Evolutionary conservation across 2,888 invertebrate species (phyloP).

Genomic region (Parthenolecanium corni): DNA sequence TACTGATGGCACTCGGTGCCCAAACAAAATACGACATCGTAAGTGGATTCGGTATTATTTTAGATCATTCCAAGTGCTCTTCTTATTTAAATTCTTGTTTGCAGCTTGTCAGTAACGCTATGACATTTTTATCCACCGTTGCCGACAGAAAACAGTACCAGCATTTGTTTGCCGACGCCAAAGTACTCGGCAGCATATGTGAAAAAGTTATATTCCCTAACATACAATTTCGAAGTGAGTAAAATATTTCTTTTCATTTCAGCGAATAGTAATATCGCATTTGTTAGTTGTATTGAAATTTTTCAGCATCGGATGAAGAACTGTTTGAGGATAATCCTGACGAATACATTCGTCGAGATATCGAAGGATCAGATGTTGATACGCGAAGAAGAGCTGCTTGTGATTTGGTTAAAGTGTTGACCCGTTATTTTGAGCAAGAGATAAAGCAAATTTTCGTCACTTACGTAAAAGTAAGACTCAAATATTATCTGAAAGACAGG

Average conservation of each 20-base stretch:
- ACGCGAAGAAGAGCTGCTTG: constrained; percentile 92
- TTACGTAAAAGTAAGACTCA: constrained; percentile 61
- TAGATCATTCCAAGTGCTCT: background rate
- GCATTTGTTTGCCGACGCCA: constrained; percentile 75
- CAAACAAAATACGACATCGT: constrained; percentile 86
- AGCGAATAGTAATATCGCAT: constrained; percentile 4
- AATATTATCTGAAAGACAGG: background rate
- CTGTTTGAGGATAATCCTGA: constrained; percentile 96
- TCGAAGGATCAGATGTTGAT: constrained; percentile 96
- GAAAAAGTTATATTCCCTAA: constrained; percentile 98
- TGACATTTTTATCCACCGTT: constrained; percentile 88
- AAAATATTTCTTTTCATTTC: background rate
- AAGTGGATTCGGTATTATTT: constrained; percentile 35
- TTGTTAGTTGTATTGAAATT: constrained; percentile 16
- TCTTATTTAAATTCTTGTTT: constrained; percentile 34
- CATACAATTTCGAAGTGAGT: constrained; percentile 83
- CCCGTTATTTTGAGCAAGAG: constrained; percentile 72
- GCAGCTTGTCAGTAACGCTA: constrained; percentile 87
- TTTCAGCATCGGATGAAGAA: constrained; percentile 78
- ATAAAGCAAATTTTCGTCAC: constrained; percentile 80
- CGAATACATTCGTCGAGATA: constrained; percentile 89
- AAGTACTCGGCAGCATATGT: constrained; percentile 79
- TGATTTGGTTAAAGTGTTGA: constrained; percentile 86
- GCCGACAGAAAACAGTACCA: constrained; percentile 84
- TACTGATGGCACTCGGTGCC: constrained; percentile 72